A percentile compares a stretch with the other conserved stretches of the same genome.
Conservation (phyloP, 2,113 vertebrate species). For the Chaenogobius annularis region DNA sequence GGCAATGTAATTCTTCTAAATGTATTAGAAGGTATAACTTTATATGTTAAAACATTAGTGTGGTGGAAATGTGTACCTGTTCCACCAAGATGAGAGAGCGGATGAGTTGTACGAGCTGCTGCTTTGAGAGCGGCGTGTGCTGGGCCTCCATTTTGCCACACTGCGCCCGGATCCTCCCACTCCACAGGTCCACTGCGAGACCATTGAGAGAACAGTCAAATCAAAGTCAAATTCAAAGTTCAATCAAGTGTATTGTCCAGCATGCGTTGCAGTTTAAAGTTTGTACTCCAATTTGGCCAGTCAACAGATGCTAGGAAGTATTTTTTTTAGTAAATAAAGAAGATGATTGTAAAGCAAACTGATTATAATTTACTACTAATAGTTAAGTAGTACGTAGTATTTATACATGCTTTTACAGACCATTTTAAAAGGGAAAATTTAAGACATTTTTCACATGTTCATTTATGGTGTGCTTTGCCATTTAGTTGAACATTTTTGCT, state of each 20-base stretch:
- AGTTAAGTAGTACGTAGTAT: too few relatives aligned
- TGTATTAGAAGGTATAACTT: too few relatives aligned
- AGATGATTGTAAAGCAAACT: too few relatives aligned
- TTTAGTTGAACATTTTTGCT: too few relatives aligned
- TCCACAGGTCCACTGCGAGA: slow-evolving; percentile 56
- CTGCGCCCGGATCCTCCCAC: slow-evolving; percentile 30
- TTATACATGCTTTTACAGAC: too few relatives aligned
- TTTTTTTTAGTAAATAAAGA: too few relatives aligned
- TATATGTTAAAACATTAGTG: too few relatives aligned
- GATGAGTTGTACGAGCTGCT: slow-evolving; percentile 71
- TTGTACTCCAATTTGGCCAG: too few relatives aligned
- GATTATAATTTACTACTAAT: too few relatives aligned
- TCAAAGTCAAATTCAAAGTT: neutral
- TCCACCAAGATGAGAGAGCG: slow-evolving; percentile 68
- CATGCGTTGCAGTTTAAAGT: neutral
- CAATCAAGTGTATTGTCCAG: too few relatives aligned
- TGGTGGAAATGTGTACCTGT: slow-evolving; percentile 52
- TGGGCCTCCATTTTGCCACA: slow-evolving; percentile 54
- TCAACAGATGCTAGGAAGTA: neutral
- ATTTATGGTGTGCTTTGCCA: neutral
- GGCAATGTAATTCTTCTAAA: too few relatives aligned
- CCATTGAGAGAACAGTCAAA: neutral
- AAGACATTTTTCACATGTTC: neutral
- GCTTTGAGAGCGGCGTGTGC: slow-evolving; percentile 52
- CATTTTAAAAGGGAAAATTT: neutral